These are phyloP conservation scores for Willisornis vidua DNA, from an alignment of 2,113 vertebrate genomes.

Conservation along the genomic window DNA sequence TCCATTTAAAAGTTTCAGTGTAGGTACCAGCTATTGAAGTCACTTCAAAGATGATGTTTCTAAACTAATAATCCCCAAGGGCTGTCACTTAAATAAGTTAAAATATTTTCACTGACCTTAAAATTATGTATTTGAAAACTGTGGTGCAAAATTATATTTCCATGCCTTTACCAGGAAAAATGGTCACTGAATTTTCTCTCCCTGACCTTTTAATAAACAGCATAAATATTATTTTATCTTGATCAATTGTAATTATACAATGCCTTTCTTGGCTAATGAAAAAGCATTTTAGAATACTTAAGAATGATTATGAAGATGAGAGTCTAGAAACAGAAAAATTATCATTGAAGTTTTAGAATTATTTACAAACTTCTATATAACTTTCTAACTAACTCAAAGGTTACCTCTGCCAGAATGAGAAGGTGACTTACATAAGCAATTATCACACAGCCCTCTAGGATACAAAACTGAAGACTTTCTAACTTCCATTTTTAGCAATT, in stretches of 20 bases:
- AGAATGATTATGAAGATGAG: background rate
- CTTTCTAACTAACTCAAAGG: constrained; percentile 18
- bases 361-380: constrained; percentile 45
- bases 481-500: constrained; percentile 57
- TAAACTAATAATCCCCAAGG: background rate
- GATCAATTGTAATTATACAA: background rate
- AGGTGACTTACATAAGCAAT: constrained; percentile 57
- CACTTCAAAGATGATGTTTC: background rate
- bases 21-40: background rate
- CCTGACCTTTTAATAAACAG: background rate
- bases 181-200: background rate
- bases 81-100: background rate
- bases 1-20: background rate
- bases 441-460: constrained; percentile 55
- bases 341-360: background rate
- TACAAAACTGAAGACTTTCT: constrained; percentile 36
- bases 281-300: background rate
- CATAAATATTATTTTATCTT: background rate
- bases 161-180: background rate
- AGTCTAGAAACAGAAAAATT: background rate
- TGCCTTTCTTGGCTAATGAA: background rate
- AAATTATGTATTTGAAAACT: background rate
- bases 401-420: constrained; percentile 50
- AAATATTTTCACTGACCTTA: constrained; percentile 6
- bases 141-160: background rate